Conservation (phyloP, 2,113 vertebrate genomes). For the Chlamydotis undulata region DNA sequence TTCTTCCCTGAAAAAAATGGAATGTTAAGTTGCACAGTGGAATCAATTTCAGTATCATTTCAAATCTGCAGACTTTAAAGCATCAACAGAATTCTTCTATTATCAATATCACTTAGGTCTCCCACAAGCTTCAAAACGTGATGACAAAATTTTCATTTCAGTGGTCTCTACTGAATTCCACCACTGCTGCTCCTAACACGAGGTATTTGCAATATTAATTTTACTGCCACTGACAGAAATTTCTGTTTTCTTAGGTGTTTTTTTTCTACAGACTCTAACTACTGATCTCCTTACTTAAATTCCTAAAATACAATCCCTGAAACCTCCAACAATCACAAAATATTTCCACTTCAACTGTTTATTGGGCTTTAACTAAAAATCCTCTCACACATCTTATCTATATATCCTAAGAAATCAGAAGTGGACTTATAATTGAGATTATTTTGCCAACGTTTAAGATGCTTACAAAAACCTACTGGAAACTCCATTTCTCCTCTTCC, state of each 20-base stretch:
- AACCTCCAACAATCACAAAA: not conserved
- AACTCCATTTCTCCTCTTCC: not conserved
- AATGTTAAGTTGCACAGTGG: not conserved
- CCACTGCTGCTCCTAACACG: not conserved
- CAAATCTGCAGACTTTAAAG: not conserved
- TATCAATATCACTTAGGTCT: not conserved
- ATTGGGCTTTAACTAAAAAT: not conserved
- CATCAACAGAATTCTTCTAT: not conserved
- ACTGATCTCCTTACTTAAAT: not conserved
- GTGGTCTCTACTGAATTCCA: not conserved
- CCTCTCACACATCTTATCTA: not conserved
- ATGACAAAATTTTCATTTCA: not conserved
- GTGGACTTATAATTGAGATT: not conserved
- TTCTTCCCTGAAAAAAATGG: not conserved
- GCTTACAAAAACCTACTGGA: not conserved
- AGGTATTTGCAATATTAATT: not conserved
- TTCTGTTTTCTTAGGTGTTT: not conserved
- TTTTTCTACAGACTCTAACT: not conserved
- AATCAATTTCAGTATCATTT: not conserved
- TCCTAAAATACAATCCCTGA: not conserved
- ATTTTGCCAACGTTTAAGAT: not conserved
- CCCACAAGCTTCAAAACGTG: not conserved
- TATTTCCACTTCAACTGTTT: not conserved
- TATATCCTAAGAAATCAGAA: not conserved
- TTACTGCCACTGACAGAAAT: not conserved